phyloP scores from a whole-genome alignment of 2,888 invertebrate genomes.

The Chorisops tibialis region DNA sequence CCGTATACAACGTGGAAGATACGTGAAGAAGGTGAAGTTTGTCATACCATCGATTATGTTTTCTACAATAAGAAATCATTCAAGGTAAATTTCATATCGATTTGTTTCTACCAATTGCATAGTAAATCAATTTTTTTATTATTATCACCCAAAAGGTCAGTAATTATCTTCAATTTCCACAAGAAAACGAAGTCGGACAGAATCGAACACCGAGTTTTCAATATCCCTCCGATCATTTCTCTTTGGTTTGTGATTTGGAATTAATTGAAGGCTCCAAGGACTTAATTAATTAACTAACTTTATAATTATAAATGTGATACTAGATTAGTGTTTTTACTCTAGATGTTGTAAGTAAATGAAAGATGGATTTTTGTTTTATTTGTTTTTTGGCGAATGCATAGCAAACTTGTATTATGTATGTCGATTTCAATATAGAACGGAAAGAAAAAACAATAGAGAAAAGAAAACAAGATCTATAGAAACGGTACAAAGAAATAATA shows the following conservation, averaged over 20 bases:
- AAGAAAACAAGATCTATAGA: constrained; percentile 1
- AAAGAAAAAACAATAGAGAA: neutral
- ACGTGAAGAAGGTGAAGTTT: constrained; percentile 66
- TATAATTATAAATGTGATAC: constrained; percentile 11
- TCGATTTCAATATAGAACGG: neutral
- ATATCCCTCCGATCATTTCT: constrained; percentile 77
- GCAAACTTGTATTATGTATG: neutral
- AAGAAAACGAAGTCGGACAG: constrained; percentile 63
- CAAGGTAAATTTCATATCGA: constrained; percentile 50
- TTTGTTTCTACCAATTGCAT: neutral
- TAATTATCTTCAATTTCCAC: constrained; percentile 57
- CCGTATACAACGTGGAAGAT: constrained; percentile 75
- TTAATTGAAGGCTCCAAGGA: constrained; percentile 36
- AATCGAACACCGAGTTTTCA: constrained; percentile 63
- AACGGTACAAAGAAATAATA: constrained; percentile 21
- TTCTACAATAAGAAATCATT: constrained; percentile 61
- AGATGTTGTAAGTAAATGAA: neutral
- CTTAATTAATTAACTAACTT: neutral
- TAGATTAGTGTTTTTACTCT: constrained; percentile 9
- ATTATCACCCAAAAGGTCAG: too few species aligned
- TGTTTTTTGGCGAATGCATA: neutral
- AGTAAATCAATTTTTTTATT: constrained; percentile 8
- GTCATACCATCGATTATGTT: constrained; percentile 73
- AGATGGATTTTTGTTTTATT: neutral
- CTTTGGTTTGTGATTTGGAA: constrained; percentile 64